phyloP scores from a whole-genome alignment of 2,797 vertebrate genomes.

The Cichlasoma orientale region DNA sequence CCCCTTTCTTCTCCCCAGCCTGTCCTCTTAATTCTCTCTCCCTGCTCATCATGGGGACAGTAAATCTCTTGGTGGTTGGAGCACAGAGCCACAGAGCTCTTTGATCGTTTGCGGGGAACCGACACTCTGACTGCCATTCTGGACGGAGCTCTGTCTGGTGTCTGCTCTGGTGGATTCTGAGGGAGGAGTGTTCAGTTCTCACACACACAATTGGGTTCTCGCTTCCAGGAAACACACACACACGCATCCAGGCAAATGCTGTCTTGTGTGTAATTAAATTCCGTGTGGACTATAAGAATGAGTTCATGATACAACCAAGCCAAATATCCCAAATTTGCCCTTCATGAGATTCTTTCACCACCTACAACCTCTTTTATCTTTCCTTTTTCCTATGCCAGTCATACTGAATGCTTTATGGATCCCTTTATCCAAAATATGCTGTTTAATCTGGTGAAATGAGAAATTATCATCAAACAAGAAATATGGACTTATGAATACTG shows the following conservation, averaged over 20 bases:
- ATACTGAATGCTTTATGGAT: constrained; percentile 41
- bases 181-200: constrained; percentile 34
- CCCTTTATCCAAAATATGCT: constrained; percentile 70
- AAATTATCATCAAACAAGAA: constrained; percentile 76
- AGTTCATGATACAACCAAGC: constrained; percentile 38
- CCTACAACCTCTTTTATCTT: background rate
- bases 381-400: constrained; percentile 30
- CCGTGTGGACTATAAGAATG: constrained; percentile 25
- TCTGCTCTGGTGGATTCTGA: constrained; percentile 38
- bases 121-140: constrained; percentile 62
- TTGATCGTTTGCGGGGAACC: constrained; percentile 70
- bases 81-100: constrained; percentile 64
- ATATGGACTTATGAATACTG: constrained; percentile 72
- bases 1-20: constrained; percentile 58
- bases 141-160: constrained; percentile 61
- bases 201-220: constrained; percentile 7
- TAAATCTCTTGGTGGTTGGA: constrained; percentile 72
- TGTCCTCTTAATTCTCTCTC: constrained; percentile 65
- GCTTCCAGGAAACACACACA: constrained; percentile 16
- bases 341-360: constrained; percentile 14
- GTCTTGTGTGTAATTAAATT: constrained; percentile 51
- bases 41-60: constrained; percentile 70
- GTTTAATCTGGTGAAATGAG: constrained; percentile 75
- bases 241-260: constrained; percentile 9
- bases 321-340: constrained; percentile 45